Base-by-base conservation (phyloP, 37 sponge, comb jelly and placozoan genomes). In the Crambe crambe region DNA sequence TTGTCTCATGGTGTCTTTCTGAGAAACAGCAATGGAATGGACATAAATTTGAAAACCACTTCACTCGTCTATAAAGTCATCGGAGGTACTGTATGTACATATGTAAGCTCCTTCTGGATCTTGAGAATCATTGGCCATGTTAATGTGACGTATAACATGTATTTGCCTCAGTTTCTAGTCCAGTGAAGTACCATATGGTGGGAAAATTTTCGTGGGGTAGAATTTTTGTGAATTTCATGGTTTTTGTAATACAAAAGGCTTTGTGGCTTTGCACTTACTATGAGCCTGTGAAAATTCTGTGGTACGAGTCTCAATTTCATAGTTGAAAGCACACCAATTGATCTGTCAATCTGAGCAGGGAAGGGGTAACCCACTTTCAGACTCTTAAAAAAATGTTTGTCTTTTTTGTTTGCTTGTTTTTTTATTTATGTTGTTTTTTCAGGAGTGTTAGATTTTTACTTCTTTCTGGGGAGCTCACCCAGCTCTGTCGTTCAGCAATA, bases 21-120 rank as follows among this genome's bases (percentile, higher is more conserved):
- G 22, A 81, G 90, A 61, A 95, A 95, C 77, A 89, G 93, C 78
- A 95, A 95, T 86, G 96, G 96, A 17, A 95, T 95, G 93, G 96
- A 95, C 62, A 21, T 85, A 15, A 74, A 27, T 0, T 0, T 42
- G 8, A 30, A 43, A 39, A 2, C 21, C 3, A 29, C 25, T 32
- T 85, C 90, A 0, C 89, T 94, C 63, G 80, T 29, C 0, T 83
- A 80, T 32, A 42, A 35, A 1, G 34, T 78, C 37, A 69, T 87
- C 31, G 74, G 63, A 93, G 94, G 96, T 65, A n/a, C n/a, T n/a
- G n/a, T 66, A 39, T 44, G 70, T 79, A 70, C 36, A 39, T 80
- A 37, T 80, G 81, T 80, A 54, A 20, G 18, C 56, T 54, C 18
- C 18, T 10, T 18, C 56, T 20, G 18, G 56, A 10, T 18, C 10